These are phyloP conservation scores for Tricholaema leucomelas DNA, from an alignment of 2,113 vertebrate genomes.

Conservation along the genomic window DNA sequence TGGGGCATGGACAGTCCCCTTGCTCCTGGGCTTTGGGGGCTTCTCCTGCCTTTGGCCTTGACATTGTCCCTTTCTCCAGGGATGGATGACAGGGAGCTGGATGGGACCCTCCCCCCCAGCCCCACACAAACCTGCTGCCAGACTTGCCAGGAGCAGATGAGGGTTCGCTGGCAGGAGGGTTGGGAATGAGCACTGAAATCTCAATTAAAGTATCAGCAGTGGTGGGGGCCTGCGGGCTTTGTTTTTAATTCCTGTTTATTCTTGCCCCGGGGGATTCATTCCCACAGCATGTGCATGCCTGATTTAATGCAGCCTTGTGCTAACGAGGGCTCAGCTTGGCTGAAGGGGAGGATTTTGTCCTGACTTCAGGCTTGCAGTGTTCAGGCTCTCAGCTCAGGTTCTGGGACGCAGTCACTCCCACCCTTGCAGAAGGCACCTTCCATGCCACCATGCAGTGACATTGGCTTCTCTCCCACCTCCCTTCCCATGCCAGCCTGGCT, in stretches of 20 bases:
- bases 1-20: not conserved
- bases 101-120: not conserved
- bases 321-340: not conserved
- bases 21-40: accelerated
- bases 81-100: not conserved
- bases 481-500: accelerated
- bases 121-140: not conserved
- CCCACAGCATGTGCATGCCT: accelerated
- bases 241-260: not conserved
- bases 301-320: not conserved
- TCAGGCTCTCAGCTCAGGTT: not conserved
- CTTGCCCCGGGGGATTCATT: not conserved
- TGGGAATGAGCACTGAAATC: not conserved
- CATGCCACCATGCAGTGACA: accelerated
- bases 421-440: not conserved
- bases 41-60: not conserved
- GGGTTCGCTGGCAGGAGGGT: not conserved
- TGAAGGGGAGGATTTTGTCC: not conserved
- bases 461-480: not conserved
- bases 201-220: not conserved
- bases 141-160: accelerated
- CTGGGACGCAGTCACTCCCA: accelerated
- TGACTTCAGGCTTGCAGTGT: not conserved
- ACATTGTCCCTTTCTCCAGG: not conserved
- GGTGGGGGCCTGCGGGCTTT: not conserved